Percentiles rank a stretch among this genome's conserved stretches.
Conservation (phyloP, 2,888 invertebrate species). For the Diabrotica balteata region DNA sequence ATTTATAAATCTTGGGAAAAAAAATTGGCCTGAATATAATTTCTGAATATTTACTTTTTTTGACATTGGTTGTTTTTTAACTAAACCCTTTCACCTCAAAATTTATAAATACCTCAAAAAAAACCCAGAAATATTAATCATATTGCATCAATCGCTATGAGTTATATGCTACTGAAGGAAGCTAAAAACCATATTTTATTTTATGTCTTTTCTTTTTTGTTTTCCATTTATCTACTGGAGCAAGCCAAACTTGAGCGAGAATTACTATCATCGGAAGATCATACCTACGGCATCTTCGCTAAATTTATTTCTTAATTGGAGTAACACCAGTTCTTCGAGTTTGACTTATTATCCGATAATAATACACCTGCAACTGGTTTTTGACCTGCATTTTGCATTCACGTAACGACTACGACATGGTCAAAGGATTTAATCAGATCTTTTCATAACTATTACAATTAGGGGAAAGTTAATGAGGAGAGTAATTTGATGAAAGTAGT, state of each 20-base stretch:
- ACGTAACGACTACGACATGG: conserved; percentile 14
- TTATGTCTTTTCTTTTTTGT: not conserved
- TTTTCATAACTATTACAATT: conserved; percentile 17
- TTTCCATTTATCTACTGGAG: conserved; percentile 3
- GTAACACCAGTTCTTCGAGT: conserved; percentile 12
- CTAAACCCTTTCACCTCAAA: too few relatives aligned
- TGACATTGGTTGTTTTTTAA: too few relatives aligned
- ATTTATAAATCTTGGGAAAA: too few relatives aligned
- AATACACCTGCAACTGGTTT: conserved; percentile 14
- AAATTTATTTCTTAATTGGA: conserved; percentile 31
- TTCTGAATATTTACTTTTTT: too few relatives aligned
- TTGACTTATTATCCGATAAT: conserved; percentile 29
- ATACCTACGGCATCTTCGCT: not conserved
- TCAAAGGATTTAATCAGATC: not conserved
- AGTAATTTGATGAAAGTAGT: too few relatives aligned
- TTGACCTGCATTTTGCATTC: conserved; percentile 13
- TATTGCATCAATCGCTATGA: too few relatives aligned
- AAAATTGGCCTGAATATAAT: too few relatives aligned
- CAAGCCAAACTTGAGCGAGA: conserved; percentile 1
- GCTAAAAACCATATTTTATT: too few relatives aligned
- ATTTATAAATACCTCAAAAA: too few relatives aligned
- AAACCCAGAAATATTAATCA: too few relatives aligned
- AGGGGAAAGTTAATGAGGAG: not conserved
- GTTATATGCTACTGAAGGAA: too few relatives aligned
- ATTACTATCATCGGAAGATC: conserved; percentile 18